Base-by-base conservation (phyloP, 64 coral and sea anemone genomes). In the Cladopsammia gracilis region DNA sequence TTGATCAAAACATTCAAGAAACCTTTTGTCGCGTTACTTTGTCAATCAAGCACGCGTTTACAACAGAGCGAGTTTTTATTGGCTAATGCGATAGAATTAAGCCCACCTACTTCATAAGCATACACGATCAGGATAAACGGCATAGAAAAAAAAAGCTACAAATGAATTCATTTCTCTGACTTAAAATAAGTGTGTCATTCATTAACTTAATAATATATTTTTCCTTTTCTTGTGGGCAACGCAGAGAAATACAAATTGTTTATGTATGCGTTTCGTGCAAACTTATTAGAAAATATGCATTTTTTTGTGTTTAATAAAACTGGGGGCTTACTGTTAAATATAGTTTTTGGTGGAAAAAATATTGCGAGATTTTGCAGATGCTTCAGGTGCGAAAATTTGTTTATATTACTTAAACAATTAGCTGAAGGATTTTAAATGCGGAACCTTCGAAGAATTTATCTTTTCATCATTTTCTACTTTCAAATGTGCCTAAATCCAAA, bases 381-480 rank as follows among this genome's bases (percentile, higher is more conserved):
- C 49, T 84, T 80, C n/a, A 48, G 44, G 44, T 68, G 80, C 47
- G 80, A 84, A 49, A 66, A 64, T 49, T 84, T 84, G 45, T 84
- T 84, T 84, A 49, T 64, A 68, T 25, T 84, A 64, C 61, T 84
- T 69, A 84, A 84, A 84, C 80, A 84, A 84, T 84, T 84, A 84
- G 60, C 18, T 62, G 20, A 64, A 67, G 62, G 26, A 62, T 62
- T 84, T 82, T 12, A 84, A 64, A 84, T 23, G 43, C 60, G 62
- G 64, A 66, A 6, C 3, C 80, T 67, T 65, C 2, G 62, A 75
- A 67, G 60, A 84, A 67, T 49, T 50, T 67, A 22, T 68, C 43
- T 48, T 67, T 68, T 84, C 58, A 66, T 67, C 60, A 24, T 34
- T 59, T 56, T 56, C 12, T 54, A 10, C 12, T 56, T 56, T 56